Conservation (phyloP, 2,888 invertebrate genomes). For the Microplitis deprimator region DNA sequence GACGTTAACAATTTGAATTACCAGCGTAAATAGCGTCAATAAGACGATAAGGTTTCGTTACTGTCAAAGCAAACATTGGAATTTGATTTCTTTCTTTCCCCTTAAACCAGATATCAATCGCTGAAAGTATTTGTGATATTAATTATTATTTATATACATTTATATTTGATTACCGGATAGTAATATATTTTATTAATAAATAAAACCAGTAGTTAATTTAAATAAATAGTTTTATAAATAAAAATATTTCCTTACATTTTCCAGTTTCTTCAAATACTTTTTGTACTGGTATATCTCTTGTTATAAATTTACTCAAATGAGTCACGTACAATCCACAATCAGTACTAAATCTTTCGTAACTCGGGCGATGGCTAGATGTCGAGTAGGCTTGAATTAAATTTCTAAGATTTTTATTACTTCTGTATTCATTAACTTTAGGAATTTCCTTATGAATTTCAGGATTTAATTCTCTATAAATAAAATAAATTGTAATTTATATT, state of each 20-base stretch:
- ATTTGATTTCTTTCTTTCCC: slow-evolving; percentile 63
- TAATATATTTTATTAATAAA: no score
- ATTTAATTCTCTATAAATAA: slow-evolving; percentile 59
- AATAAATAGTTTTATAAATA: slow-evolving; percentile 11
- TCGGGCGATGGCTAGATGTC: slow-evolving; percentile 64
- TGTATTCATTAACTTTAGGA: slow-evolving; percentile 59
- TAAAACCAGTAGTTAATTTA: no score
- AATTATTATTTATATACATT: not conserved
- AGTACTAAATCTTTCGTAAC: slow-evolving; percentile 61
- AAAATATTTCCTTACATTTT: slow-evolving; percentile 56
- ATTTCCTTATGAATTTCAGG: slow-evolving; percentile 63
- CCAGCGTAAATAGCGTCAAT: slow-evolving; percentile 56
- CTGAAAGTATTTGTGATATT: slow-evolving; percentile 50
- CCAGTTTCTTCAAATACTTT: slow-evolving; percentile 64
- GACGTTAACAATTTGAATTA: slow-evolving; percentile 42
- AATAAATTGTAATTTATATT: not conserved
- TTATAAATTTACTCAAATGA: slow-evolving; percentile 63
- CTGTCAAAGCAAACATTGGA: slow-evolving; percentile 62
- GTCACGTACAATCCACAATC: slow-evolving; percentile 63
- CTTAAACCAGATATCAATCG: slow-evolving; percentile 61
- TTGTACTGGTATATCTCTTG: slow-evolving; percentile 58
- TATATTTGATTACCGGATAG: no score
- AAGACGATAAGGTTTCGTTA: slow-evolving; percentile 61
- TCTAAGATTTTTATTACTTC: slow-evolving; percentile 59
- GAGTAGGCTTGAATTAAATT: slow-evolving; percentile 67